These are phyloP conservation scores for Heptranchias perlo DNA, from an alignment of 2,113 vertebrate species.

Conservation along the genomic window DNA sequence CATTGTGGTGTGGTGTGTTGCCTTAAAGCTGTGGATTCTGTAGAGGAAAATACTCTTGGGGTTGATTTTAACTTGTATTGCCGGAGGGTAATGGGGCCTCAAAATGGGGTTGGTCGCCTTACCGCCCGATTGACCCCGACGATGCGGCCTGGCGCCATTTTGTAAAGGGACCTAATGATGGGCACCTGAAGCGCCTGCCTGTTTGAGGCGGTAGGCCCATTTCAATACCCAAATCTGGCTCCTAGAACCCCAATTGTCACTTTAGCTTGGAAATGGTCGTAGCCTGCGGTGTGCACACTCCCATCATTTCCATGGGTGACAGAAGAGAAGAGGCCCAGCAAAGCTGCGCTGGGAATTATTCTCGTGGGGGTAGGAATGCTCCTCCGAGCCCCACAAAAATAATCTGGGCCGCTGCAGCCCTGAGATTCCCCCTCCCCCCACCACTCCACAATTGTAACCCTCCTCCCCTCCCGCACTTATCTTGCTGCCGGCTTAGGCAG, in stretches of 20 bases:
- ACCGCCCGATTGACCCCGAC: neutral
- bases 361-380: neutral
- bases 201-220: neutral
- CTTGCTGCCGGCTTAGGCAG: neutral
- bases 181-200: neutral
- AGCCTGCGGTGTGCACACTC: neutral
- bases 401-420: neutral
- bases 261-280: neutral
- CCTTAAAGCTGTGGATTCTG: neutral
- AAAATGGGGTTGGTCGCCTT: neutral
- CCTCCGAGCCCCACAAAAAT: neutral
- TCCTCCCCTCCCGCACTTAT: neutral
- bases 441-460: neutral
- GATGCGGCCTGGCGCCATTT: neutral
- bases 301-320: neutral
- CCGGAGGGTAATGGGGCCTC: no score
- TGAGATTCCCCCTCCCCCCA: neutral
- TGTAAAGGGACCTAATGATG: neutral
- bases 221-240: neutral
- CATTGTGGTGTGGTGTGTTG: neutral
- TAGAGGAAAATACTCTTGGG: neutral
- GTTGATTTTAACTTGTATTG: no score
- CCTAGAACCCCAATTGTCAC: neutral
- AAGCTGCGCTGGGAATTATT: neutral
- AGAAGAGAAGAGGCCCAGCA: neutral